Evolutionary conservation across 2,888 invertebrate genomes (phyloP).

Genomic region (Clusia tigrina): DNA sequence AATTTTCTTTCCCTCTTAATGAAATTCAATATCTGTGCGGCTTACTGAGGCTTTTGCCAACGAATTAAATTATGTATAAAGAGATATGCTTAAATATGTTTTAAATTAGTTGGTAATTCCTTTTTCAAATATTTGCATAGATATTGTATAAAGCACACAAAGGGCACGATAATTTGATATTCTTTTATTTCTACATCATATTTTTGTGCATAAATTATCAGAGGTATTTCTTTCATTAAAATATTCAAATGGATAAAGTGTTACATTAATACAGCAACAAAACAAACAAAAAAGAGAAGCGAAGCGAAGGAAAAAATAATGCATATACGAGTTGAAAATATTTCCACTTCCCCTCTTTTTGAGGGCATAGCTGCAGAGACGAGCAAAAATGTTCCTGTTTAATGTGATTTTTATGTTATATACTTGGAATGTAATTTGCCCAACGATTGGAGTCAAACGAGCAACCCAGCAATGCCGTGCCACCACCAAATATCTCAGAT

Average conservation of each 20-base stretch:
- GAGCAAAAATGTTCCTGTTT: conserved; percentile 44
- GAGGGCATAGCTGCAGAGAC: conserved; percentile 39
- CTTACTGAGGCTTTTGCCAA: too few relatives aligned
- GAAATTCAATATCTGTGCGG: too few relatives aligned
- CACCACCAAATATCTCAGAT: conserved; percentile 40
- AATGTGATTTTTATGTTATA: conserved; percentile 54
- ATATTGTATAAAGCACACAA: neutral
- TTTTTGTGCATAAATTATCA: conserved; percentile 16
- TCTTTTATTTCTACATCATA: conserved; percentile 10
- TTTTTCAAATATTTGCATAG: conserved; percentile 13
- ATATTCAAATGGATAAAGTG: neutral
- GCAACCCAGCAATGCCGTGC: conserved; percentile 34
- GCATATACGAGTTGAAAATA: conserved; percentile 41
- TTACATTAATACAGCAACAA: neutral
- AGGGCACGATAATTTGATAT: neutral
- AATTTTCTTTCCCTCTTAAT: too few relatives aligned
- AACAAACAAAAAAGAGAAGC: conserved; percentile 38
- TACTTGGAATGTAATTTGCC: conserved; percentile 37
- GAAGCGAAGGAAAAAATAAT: too few relatives aligned
- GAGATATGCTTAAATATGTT: too few relatives aligned
- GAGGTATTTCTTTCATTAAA: neutral
- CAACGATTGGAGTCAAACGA: conserved; percentile 32
- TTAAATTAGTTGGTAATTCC: too few relatives aligned
- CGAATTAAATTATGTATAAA: too few relatives aligned
- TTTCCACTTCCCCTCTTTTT: conserved; percentile 45